Base-by-base conservation (phyloP, 2,797 vertebrate genomes). In the Myripristis murdjan region DNA sequence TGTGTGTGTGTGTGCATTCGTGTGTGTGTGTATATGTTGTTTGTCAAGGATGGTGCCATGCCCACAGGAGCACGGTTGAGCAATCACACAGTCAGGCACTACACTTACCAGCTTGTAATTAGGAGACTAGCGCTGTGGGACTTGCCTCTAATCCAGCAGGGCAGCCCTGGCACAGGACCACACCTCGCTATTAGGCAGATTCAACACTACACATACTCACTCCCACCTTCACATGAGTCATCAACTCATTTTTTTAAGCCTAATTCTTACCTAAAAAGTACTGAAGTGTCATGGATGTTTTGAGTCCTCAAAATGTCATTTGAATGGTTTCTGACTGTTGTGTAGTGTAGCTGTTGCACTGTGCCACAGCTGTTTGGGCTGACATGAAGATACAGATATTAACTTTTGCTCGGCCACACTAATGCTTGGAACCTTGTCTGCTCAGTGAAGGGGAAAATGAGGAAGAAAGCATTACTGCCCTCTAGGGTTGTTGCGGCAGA, bases 51-150 rank as follows among this genome's bases (percentile, higher is more conserved):
- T 73, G 70, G 76, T 71, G 73, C 75, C 77, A 63, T 81, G 75
- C 87, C 88, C 87, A 85, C 72, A 86, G 88, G 88, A 91, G 74
- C 75, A 71, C 6, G 73, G 73, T 12, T 74, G 75, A 88, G 74
- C 68, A 81, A 77, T 66, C 77, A 67, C 20, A 79, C 75, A 72
- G 74, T 54, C 78, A 76, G 70, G 39, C 70, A 28, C 64, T 64
- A 70, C 65, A 73, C 80, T 82, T 43, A 87, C 70, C 75, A 64
- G 75, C 76, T 84, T 79, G 79, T 90, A 92, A 93, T 93, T 89
- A 91, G 81, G 49, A 77, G 61, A 73, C 33, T 0, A 71, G 85
- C 62, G 37, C 87, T 12, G 60, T 80, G 90, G 89, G 89, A 89
- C 59, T 31, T 71, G 71, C 44, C 54, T 46, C 26, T 84, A 73